Evolutionary conservation across 2,113 vertebrate species (phyloP), one percentile per base, ranked within the genome.

Genomic region (Romanogobio albipinnatus): DNA sequence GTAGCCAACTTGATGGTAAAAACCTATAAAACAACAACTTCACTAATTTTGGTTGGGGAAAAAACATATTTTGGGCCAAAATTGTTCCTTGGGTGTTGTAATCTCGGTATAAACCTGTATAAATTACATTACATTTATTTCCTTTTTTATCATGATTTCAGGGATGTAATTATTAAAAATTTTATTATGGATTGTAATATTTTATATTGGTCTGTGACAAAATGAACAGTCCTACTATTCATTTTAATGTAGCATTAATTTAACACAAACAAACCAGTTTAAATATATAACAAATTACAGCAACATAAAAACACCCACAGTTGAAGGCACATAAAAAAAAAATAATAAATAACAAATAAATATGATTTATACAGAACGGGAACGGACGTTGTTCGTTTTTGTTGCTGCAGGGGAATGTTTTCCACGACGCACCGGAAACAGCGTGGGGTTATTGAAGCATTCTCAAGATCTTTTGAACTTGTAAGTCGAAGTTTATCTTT

Each of bases 351-450:
- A 14, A 26, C 1, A 62, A 26, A 62, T 43, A 1, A 13, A 3
- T 71, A 22, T n/a, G 19, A 22, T 2, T 6, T 4, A 39, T 39
- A 19, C 17, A 22, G 22, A 53, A 19, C 15, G 15, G 79, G 79
- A 81, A 68, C 79, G 26, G 45, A 36, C 0, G 9, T 2, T 11
- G 9, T 13, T 15, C 0, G 47, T 17, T 24, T 36, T 13, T 70
- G 45, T 53, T 81, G 29, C 19, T 58, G 5, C 29, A 1, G 45
- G 64, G 90, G 90, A 85, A 62, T n/a, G 4, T 78, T 89, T 88
- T 85, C 1, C 1, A 2, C 7, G 86, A 59, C 89, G 92, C 87
- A 94, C 92, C 89, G 92, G 93, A 94, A 88, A 9, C 66, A 90
- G 83, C 89, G 90, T 92, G 90, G 78, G 81, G 91, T 92, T 91